Conservation (phyloP, 2,888 invertebrate species). For the Strigamia transsilvanica region DNA sequence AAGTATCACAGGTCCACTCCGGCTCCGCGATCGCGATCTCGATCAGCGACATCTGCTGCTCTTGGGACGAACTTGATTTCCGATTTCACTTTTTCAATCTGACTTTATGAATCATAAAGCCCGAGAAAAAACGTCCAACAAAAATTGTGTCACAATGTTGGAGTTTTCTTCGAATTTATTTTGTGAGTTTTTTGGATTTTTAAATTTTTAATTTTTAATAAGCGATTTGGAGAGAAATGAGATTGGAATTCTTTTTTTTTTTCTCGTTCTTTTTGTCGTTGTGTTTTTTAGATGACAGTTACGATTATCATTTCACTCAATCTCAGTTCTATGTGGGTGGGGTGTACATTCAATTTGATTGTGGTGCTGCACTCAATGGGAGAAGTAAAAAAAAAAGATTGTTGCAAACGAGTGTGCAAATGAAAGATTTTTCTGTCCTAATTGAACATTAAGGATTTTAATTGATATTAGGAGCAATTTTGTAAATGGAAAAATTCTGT, state of each 20-base stretch:
- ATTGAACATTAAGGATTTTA: conserved; percentile 20
- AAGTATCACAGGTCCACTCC: background rate
- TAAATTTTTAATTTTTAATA: conserved; percentile 12
- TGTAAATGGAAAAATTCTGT: conserved; percentile 20
- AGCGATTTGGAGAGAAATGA: background rate
- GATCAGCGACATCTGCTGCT: background rate
- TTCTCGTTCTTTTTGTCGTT: background rate
- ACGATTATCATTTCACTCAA: conserved; percentile 4
- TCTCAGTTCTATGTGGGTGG: background rate
- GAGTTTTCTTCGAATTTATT: too few relatives aligned
- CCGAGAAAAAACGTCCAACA: background rate
- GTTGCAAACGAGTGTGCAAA: conserved; percentile 20
- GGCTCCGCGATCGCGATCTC: too few relatives aligned
- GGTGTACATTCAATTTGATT: conserved; percentile 20
- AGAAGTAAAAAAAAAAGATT: conserved; percentile 1
- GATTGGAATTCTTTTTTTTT: background rate
- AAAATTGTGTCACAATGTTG: background rate
- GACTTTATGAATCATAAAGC: background rate
- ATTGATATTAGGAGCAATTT: conserved; percentile 10
- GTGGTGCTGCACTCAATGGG: conserved; percentile 8
- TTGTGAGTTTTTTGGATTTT: too few relatives aligned
- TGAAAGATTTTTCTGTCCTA: conserved; percentile 20
- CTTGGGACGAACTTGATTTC: background rate
- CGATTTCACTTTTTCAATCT: background rate
- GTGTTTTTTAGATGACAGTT: background rate